phyloP scores from a whole-genome alignment of 2,888 invertebrate species.

The Clostera curtula region DNA sequence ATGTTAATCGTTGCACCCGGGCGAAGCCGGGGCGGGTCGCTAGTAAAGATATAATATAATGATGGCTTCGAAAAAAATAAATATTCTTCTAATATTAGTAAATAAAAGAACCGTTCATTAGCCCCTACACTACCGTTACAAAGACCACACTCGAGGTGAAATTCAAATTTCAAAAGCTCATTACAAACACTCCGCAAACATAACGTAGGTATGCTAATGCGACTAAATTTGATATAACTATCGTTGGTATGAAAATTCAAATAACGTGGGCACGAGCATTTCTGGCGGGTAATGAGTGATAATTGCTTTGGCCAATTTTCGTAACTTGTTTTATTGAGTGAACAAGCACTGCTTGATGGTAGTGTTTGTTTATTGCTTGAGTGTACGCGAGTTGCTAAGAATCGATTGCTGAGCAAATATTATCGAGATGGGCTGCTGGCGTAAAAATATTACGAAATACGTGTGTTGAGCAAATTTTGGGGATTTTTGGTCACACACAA shows the following conservation, averaged over 20 bases:
- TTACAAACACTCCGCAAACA: conserved; percentile 22
- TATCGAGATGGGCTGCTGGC: neutral
- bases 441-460: neutral
- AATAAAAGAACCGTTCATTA: too few species aligned
- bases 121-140: too few species aligned
- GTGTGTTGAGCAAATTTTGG: too few species aligned
- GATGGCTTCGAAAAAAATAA: too few species aligned
- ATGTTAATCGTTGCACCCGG: too few species aligned
- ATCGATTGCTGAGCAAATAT: conserved; percentile 1
- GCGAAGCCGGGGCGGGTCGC: too few species aligned
- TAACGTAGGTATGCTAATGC: conserved; percentile 29
- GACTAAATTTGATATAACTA: conserved; percentile 46
- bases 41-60: too few species aligned
- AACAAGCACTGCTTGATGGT: conserved; percentile 4
- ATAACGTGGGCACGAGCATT: conserved; percentile 28
- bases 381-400: neutral
- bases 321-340: conserved; percentile 15
- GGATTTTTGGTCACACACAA: too few species aligned
- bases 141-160: conserved; percentile 2
- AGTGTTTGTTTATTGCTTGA: neutral
- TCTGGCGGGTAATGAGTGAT: conserved; percentile 28
- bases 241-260: conserved; percentile 36
- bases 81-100: too few species aligned
- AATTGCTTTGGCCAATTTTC: conserved; percentile 38
- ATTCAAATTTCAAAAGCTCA: conserved; percentile 8